A percentile compares a stretch with the other conserved stretches of the same genome.
These are phyloP conservation scores for Sarcophaga bullata DNA, from an alignment of 1,140 invertebrate genomes.

Conservation along the genomic window DNA sequence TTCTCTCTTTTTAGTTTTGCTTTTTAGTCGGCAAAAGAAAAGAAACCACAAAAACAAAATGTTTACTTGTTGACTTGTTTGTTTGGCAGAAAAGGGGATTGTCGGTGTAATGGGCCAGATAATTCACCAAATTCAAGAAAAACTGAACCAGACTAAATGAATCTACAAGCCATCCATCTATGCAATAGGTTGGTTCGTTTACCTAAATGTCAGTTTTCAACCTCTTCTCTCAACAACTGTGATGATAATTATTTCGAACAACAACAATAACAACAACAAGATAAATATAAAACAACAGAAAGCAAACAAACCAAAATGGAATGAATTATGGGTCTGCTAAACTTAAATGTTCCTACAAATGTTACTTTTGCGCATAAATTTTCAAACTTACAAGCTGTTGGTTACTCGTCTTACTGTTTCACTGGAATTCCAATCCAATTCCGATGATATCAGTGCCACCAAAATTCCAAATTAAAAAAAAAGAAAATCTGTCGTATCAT, in stretches of 20 bases:
- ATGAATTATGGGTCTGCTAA: conserved; percentile 32
- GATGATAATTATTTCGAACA: conserved; percentile 36
- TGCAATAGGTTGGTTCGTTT: not conserved
- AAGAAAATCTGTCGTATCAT: not conserved
- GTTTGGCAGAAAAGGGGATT: conserved; percentile 34
- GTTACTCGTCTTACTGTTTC: conserved; percentile 24
- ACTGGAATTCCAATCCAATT: conserved; percentile 32
- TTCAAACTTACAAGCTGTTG: conserved; percentile 31
- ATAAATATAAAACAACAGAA: not conserved
- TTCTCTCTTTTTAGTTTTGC: conserved; percentile 44
- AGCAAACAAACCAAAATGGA: not conserved
- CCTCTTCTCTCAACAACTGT: conserved; percentile 20
- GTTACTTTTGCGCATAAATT: conserved; percentile 39
- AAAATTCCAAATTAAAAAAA: conserved; percentile 5
- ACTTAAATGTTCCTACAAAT: conserved; percentile 38
- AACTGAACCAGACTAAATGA: not conserved
- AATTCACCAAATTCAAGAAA: conserved; percentile 15
- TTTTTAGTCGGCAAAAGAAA: too few species aligned
- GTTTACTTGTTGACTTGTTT: not conserved
- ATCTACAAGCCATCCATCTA: conserved; percentile 6
- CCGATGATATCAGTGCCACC: conserved; percentile 35
- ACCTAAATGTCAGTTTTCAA: not conserved
- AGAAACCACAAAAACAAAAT: too few species aligned
- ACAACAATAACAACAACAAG: not conserved
- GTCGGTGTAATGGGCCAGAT: conserved; percentile 52